Evolutionary conservation across 2,888 invertebrate species (phyloP).

Genomic region (Deroplatys truncata): DNA sequence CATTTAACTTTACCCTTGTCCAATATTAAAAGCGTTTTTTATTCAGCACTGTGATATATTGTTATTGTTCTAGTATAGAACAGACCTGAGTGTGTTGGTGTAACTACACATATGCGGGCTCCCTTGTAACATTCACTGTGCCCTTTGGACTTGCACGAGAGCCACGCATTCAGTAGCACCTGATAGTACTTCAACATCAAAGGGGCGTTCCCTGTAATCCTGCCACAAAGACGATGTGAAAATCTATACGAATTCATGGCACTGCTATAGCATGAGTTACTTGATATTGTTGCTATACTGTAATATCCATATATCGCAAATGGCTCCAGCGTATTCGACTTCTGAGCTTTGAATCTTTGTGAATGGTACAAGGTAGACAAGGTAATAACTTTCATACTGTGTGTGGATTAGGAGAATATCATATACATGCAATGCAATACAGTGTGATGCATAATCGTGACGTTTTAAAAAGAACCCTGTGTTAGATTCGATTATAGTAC

Average conservation of each 20-base stretch:
- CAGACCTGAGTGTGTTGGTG: neutral
- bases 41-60: no score
- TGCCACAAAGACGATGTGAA: neutral
- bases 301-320: neutral
- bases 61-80: neutral
- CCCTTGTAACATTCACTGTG: neutral
- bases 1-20: no score
- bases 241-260: neutral
- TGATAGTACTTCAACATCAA: neutral
- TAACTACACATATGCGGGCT: neutral
- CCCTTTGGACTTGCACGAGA: neutral
- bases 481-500: no score
- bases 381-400: neutral
- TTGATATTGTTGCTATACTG: neutral
- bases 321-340: neutral
- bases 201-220: neutral
- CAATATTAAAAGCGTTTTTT: no score
- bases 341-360: neutral
- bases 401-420: no score
- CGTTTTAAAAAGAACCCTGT: no score
- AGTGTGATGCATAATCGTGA: no score
- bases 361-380: neutral
- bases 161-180: neutral
- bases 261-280: neutral
- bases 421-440: no score